phyloP scores from a whole-genome alignment of 2,113 vertebrate genomes.

The Muntiacus muntjak region DNA sequence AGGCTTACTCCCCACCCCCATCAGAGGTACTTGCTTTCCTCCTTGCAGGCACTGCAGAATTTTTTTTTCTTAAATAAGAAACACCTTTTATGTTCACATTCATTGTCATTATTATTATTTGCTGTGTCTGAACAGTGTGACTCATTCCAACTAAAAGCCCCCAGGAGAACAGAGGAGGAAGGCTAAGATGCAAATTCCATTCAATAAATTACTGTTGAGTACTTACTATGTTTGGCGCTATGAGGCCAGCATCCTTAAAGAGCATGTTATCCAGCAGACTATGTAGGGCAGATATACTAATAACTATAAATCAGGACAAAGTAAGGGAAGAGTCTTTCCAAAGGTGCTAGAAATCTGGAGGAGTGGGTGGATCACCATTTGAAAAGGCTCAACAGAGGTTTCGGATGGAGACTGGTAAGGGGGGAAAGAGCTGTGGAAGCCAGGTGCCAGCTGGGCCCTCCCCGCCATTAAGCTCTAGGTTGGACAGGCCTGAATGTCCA shows the following conservation, averaged over 20 bases:
- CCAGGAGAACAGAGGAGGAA: neutral
- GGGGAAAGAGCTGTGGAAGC: neutral
- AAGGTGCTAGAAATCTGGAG: neutral
- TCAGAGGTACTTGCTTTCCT: conserved; percentile 53
- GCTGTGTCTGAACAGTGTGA: conserved; percentile 31
- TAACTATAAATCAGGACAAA: neutral
- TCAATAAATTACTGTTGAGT: conserved; percentile 39
- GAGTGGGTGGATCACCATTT: neutral
- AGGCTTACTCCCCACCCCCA: conserved; percentile 38
- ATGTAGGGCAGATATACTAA: neutral
- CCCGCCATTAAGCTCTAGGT: neutral
- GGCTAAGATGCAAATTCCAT: conserved; percentile 14
- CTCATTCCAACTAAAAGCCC: conserved; percentile 32
- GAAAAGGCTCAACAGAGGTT: neutral
- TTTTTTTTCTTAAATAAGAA: conserved; percentile 6
- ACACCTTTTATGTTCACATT: neutral
- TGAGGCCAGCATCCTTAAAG: neutral
- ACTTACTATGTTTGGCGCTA: neutral
- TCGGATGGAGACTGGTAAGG: neutral
- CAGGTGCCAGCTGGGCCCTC: neutral
- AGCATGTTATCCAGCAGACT: neutral
- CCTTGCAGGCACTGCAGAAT: conserved; percentile 53
- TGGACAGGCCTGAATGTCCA: neutral
- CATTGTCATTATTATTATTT: conserved; percentile 59
- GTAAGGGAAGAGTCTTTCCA: neutral